Evolutionary conservation across 2,888 invertebrate genomes (phyloP).

Genomic region (Hanleya hanleyi): DNA sequence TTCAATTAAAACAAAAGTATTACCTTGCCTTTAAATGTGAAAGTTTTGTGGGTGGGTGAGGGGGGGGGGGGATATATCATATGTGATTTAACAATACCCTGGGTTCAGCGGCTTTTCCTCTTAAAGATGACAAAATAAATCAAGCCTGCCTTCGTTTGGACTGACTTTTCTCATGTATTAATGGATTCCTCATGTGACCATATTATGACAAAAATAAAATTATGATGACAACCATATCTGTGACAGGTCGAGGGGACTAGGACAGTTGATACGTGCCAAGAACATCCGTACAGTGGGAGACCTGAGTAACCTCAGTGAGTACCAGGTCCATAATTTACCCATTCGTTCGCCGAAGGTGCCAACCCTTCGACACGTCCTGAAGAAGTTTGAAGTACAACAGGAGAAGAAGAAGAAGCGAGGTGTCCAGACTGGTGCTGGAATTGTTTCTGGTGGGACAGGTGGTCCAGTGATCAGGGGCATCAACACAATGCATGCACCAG

Average conservation of each 20-base stretch:
- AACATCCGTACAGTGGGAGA: conserved; percentile 67
- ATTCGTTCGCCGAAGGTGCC: conserved; percentile 64
- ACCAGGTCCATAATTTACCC: conserved; percentile 64
- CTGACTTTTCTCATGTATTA: not conserved
- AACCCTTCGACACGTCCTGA: conserved; percentile 54
- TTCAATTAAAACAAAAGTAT: too few species aligned
- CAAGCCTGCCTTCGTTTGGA: not conserved
- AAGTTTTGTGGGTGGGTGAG: too few species aligned
- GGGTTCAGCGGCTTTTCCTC: not conserved
- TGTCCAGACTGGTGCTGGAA: not conserved
- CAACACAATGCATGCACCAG: too few species aligned
- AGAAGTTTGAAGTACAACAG: conserved; percentile 36
- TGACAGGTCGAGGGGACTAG: conserved; percentile 67
- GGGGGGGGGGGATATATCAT: too few species aligned
- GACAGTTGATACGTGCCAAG: conserved; percentile 60
- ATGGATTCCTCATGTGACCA: not conserved
- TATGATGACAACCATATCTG: too few species aligned
- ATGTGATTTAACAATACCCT: too few species aligned
- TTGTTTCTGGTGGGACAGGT: not conserved
- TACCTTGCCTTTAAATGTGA: too few species aligned
- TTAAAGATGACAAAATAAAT: not conserved
- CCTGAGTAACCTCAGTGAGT: conserved; percentile 59
- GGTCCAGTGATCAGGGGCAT: too few species aligned
- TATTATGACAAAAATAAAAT: not conserved
- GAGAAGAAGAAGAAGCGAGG: conserved; percentile 25